phyloP scores from a whole-genome alignment of 1,140 invertebrate genomes.

The Sarcophaga peregrina region DNA sequence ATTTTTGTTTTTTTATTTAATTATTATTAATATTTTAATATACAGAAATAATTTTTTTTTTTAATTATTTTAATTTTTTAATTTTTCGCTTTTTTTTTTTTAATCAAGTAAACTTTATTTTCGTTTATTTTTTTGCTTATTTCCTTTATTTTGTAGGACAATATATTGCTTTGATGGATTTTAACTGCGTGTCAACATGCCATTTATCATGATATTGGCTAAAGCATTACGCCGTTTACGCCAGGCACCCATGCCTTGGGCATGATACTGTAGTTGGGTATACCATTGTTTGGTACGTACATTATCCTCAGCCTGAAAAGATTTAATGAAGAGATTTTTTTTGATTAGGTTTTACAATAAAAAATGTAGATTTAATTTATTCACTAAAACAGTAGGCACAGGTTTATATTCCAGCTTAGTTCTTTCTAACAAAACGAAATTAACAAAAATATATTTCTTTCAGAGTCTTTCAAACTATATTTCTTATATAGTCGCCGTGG shows the following conservation, averaged over 20 bases:
- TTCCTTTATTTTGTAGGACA: no score
- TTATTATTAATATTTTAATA: background rate
- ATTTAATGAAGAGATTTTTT: slow-evolving; percentile 45
- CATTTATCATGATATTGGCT: slow-evolving; percentile 96
- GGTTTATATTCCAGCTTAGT: no score
- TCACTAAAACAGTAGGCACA: no score
- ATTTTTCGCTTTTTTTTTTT: background rate
- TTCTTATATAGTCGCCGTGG: no score
- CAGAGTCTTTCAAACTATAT: no score
- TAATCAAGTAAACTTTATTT: background rate
- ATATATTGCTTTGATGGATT: background rate
- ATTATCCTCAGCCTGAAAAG: slow-evolving; percentile 85
- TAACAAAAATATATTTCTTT: no score
- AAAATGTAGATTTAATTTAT: no score
- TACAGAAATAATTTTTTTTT: background rate
- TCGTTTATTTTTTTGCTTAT: background rate
- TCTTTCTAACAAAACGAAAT: no score
- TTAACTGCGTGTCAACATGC: slow-evolving; percentile 71
- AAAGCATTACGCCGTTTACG: slow-evolving; percentile 88
- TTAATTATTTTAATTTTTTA: background rate
- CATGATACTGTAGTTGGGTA: slow-evolving; percentile 87
- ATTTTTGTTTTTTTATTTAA: background rate
- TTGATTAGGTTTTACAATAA: background rate
- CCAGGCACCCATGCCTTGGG: slow-evolving; percentile 91
- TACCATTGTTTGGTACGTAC: slow-evolving; percentile 89